phyloP scores from a whole-genome alignment of 2,888 invertebrate genomes.

The Poecilus cupreus region DNA sequence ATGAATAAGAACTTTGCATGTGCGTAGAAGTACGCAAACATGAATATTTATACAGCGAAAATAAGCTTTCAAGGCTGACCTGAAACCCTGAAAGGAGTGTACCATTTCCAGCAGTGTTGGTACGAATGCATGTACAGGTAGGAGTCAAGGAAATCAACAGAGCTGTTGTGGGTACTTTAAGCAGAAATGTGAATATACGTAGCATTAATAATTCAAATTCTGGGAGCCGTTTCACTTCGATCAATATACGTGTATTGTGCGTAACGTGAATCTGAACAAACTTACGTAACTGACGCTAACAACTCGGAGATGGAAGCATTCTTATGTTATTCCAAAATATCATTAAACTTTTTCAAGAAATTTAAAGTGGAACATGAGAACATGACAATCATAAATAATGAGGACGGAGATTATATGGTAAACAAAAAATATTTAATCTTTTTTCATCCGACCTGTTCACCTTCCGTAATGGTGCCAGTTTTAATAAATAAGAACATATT shows the following conservation, averaged over 20 bases:
- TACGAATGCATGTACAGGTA: neutral
- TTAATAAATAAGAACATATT: too few species aligned
- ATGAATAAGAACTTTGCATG: too few species aligned
- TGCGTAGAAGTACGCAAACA: too few species aligned
- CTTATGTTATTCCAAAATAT: neutral
- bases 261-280: neutral
- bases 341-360: neutral
- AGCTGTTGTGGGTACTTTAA: constrained; percentile 12
- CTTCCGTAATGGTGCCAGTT: too few species aligned
- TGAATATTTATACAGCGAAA: too few species aligned
- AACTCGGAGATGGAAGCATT: neutral
- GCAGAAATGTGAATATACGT: constrained; percentile 16
- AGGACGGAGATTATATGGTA: too few species aligned
- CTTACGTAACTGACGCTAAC: neutral
- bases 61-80: too few species aligned
- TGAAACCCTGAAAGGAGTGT: too few species aligned
- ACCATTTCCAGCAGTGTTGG: too few species aligned
- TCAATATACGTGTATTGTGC: neutral
- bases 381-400: too few species aligned
- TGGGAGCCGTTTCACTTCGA: neutral
- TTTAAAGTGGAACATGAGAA: neutral
- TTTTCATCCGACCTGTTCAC: too few species aligned
- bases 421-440: too few species aligned
- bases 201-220: constrained; percentile 22
- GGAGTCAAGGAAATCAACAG: neutral